These are phyloP conservation scores for Struthidea cinerea DNA, from an alignment of 2,113 vertebrate genomes.

Conservation along the genomic window DNA sequence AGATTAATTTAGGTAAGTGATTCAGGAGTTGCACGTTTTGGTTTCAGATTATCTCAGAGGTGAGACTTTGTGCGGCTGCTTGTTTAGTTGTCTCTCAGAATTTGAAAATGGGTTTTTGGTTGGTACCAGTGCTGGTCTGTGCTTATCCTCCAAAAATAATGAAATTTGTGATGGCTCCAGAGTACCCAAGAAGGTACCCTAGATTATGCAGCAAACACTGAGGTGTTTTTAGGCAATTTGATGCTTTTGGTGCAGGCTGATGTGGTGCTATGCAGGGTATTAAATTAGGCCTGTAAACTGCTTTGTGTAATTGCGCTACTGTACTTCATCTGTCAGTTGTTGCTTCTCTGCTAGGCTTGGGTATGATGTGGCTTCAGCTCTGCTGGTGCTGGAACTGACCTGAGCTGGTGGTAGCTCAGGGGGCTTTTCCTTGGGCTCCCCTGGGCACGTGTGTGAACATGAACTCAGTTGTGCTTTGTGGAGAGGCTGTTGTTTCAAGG, in stretches of 20 bases:
- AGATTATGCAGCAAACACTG: not conserved
- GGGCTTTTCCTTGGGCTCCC: not conserved
- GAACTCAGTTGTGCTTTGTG: not conserved
- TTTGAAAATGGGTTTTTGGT: not conserved
- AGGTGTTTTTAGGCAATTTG: not conserved
- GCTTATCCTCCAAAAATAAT: not conserved
- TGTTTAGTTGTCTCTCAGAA: not conserved
- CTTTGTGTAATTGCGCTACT: not conserved
- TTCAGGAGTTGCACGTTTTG: not conserved
- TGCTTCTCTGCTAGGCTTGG: not conserved
- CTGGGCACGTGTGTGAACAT: fast-evolving
- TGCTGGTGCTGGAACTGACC: not conserved
- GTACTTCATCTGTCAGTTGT: not conserved
- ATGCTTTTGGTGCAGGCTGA: not conserved
- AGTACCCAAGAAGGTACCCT: not conserved
- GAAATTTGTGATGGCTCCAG: not conserved
- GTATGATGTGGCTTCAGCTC: not conserved
- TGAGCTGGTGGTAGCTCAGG: not conserved
- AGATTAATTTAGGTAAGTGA: not conserved
- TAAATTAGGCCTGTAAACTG: not conserved
- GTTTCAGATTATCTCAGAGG: not conserved
- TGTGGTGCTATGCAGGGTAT: fast-evolving
- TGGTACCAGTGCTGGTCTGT: not conserved
- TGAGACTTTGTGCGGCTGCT: not conserved
- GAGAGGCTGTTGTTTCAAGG: not conserved